Evolutionary conservation across 2,888 invertebrate genomes (phyloP).

Genomic region (Oithona nana): DNA sequence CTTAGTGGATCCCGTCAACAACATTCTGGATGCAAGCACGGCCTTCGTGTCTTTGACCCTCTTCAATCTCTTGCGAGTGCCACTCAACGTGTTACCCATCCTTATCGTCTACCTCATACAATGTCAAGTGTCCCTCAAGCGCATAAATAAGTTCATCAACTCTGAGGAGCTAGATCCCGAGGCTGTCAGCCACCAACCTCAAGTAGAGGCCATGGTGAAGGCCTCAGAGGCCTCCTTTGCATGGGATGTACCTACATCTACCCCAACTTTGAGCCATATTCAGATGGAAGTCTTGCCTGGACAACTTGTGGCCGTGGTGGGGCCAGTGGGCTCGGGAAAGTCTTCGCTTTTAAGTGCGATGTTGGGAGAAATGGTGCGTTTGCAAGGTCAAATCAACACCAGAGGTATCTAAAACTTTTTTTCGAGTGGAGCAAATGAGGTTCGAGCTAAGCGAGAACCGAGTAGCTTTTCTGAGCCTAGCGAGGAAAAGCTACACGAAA

Average conservation of each 20-base stretch:
- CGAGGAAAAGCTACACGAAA: no score
- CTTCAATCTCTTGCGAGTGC: conserved; percentile 69
- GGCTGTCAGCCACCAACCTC: conserved; percentile 25
- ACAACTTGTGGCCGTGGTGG: conserved; percentile 61
- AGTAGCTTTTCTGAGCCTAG: no score
- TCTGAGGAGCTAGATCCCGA: conserved; percentile 34
- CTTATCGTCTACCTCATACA: conserved; percentile 51
- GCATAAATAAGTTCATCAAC: conserved; percentile 37
- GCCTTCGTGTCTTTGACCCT: conserved; percentile 71
- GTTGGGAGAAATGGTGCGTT: conserved; percentile 30
- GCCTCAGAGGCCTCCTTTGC: conserved; percentile 71
- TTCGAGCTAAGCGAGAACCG: no score
- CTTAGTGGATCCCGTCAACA: conserved; percentile 43
- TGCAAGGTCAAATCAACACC: conserved; percentile 23
- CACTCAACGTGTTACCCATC: conserved; percentile 59
- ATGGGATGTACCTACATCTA: conserved; percentile 51
- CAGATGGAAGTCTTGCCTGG: conserved; percentile 48
- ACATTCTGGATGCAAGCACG: conserved; percentile 55
- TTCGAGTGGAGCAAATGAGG: no score
- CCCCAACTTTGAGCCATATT: conserved; percentile 48
- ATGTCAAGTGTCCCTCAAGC: conserved; percentile 33
- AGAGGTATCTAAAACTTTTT: no score
- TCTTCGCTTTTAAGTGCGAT: conserved; percentile 65
- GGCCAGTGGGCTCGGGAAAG: conserved; percentile 71
- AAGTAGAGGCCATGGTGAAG: conserved; percentile 38